Evolutionary conservation across 2,888 invertebrate species (phyloP).

Genomic region (Sinodicranocentrus sp.): DNA sequence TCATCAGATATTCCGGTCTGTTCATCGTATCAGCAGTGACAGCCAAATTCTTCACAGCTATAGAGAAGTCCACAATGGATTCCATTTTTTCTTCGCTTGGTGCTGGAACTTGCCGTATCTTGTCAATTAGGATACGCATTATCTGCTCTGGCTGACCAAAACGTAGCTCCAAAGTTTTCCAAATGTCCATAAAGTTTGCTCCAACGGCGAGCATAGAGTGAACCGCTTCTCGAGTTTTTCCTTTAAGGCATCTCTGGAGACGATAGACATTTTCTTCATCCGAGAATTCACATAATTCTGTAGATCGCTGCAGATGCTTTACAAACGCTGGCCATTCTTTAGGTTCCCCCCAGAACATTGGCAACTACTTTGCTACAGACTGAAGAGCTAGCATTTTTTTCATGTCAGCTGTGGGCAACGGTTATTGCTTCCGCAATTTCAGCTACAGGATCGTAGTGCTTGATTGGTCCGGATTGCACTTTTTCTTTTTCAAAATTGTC

Average conservation of each 20-base stretch:
- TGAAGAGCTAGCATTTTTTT: neutral
- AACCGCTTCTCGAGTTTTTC: constrained; percentile 35
- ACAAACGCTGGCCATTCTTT: constrained; percentile 11
- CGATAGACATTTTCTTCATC: constrained; percentile 11
- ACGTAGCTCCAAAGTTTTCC: neutral
- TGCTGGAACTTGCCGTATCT: neutral
- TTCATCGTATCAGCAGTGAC: neutral
- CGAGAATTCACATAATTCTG: neutral
- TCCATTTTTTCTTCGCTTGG: neutral
- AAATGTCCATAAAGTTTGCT: neutral
- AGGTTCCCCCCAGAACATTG: neutral
- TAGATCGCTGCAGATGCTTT: neutral
- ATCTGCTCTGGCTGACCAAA: constrained; percentile 34
- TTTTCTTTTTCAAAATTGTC: no score
- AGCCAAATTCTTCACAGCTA: neutral
- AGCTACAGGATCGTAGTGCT: no score
- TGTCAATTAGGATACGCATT: neutral
- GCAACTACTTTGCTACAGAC: neutral
- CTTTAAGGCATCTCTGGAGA: constrained; percentile 26
- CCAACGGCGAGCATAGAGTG: neutral
- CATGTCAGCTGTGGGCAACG: no score
- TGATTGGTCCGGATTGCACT: no score
- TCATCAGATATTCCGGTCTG: neutral
- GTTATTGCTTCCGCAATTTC: no score
- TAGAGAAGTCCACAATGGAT: neutral